Evolutionary conservation across 92 coral and sea anemone genomes (phyloP), one percentile per base, ranked within the genome.

Genomic region (Heliopora coerulea): DNA sequence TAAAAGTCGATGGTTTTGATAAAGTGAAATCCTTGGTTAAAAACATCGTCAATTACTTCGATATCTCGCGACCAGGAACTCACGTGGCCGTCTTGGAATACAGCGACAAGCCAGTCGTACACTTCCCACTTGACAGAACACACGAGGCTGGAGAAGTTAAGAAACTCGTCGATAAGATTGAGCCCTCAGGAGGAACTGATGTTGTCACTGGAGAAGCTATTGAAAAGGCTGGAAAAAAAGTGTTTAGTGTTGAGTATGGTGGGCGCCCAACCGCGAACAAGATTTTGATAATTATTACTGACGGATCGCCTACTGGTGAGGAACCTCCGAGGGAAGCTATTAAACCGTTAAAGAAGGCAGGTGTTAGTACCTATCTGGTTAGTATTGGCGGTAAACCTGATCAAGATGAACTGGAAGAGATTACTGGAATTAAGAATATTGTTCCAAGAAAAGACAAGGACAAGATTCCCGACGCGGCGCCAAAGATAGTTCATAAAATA

Each of bases 221-320:
- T 26, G 41, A 54, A 27, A 70, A 52, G 41, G 77, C 63, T 70
- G 77, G 62, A 15, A 54, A 52, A 6, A 32, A 70, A 54, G 8
- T 50, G 25, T 70, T 70, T 49, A 50, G 50, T 13, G 77, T 70
- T 50, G 52, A 33, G 4, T 30, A 70, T 8, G 96, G 89, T 48
- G 78, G 85, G 0, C 88, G 96, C 21, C 81, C 81, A 14, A 52
- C 67, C 33, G 96, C 98, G 4, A 82, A 80, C 68, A 93, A 88
- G 56, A 84, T 93, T 11, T 30, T 93, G 30, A 91, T 93, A 10
- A 64, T 90, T 4, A 81, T 90, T 65, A 90, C 81, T 0, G 98
- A 93, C 25, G 41, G 77, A 52, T 70, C 77, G 31, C 35, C 77
- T 18, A 68, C 59, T 0, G 34, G 75, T 68, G 44, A 30, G 34